Percentiles rank a stretch among this genome's conserved stretches.
These are phyloP conservation scores for Euglossa dilemma DNA, from an alignment of 1,140 invertebrate genomes.

Conservation along the genomic window DNA sequence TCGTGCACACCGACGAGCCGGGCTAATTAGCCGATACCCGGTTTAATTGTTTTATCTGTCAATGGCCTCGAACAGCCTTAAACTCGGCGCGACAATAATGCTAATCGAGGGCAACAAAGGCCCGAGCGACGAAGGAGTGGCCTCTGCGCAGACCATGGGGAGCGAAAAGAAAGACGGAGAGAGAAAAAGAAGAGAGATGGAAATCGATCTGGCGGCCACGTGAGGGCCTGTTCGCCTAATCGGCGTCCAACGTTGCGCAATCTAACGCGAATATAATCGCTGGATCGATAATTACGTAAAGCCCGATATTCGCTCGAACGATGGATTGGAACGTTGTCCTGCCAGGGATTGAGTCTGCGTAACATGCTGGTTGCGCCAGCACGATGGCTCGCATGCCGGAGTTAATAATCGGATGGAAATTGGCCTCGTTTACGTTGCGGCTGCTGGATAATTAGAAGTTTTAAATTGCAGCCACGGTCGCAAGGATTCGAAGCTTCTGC, in stretches of 20 bases:
- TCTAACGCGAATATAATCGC: conserved; percentile 26
- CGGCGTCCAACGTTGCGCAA: conserved; percentile 36
- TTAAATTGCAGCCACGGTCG: neutral
- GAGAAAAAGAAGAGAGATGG: neutral
- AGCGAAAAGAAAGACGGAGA: neutral
- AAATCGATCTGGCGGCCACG: conserved; percentile 28
- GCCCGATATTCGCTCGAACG: conserved; percentile 2
- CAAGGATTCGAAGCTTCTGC: neutral
- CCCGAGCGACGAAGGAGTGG: neutral
- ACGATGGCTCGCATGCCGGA: neutral
- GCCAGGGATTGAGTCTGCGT: neutral
- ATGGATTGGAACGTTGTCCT: conserved; percentile 4
- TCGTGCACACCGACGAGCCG: conserved; percentile 14
- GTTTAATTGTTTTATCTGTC: conserved; percentile 41
- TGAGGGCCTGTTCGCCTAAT: conserved; percentile 6
- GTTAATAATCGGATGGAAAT: conserved; percentile 7
- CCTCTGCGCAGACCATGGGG: neutral
- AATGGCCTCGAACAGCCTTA: conserved; percentile 30
- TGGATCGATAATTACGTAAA: conserved; percentile 51
- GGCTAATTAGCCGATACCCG: conserved; percentile 39
- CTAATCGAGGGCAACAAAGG: conserved; percentile 30
- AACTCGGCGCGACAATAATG: conserved; percentile 22
- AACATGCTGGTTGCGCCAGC: neutral
- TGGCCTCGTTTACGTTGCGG: neutral
- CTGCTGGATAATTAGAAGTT: neutral